These are phyloP conservation scores for Formica selysi DNA, from an alignment of 1,140 invertebrate genomes.

Conservation along the genomic window DNA sequence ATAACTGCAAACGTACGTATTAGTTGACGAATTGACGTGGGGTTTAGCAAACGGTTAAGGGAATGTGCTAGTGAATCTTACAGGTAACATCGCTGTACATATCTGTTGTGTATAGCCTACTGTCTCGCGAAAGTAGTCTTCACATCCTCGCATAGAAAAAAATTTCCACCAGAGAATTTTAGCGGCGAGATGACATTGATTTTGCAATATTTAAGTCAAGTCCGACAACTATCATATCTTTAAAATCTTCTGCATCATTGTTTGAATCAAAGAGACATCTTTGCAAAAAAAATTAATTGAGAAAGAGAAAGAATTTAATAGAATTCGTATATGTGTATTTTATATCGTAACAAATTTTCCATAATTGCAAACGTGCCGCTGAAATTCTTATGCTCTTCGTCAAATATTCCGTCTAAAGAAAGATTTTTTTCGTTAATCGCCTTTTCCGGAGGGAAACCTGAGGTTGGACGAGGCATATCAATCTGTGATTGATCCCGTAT, in stretches of 20 bases:
- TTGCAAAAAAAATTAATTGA: neutral
- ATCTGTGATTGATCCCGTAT: slow-evolving; percentile 69
- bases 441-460: slow-evolving; percentile 14
- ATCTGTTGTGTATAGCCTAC: slow-evolving; percentile 72
- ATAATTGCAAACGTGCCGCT: neutral
- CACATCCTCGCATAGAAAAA: slow-evolving; percentile 45
- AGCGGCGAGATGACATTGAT: slow-evolving; percentile 21
- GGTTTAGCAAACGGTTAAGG: slow-evolving; percentile 69
- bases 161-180: slow-evolving; percentile 56
- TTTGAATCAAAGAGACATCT: neutral
- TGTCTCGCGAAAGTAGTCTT: slow-evolving; percentile 65
- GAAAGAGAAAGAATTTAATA: neutral
- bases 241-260: neutral
- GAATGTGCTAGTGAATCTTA: slow-evolving; percentile 70
- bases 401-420: neutral
- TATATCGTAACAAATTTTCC: neutral
- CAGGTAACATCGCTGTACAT: slow-evolving; percentile 71
- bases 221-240: neutral
- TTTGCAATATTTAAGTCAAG: neutral
- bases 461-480: slow-evolving; percentile 67
- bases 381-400: slow-evolving; percentile 36
- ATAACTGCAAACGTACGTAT: slow-evolving; percentile 80
- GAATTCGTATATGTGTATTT: neutral
- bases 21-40: slow-evolving; percentile 71
- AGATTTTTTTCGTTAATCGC: neutral